Evolutionary conservation across 2,113 vertebrate genomes (phyloP).

Genomic region (Tinamus guttatus): DNA sequence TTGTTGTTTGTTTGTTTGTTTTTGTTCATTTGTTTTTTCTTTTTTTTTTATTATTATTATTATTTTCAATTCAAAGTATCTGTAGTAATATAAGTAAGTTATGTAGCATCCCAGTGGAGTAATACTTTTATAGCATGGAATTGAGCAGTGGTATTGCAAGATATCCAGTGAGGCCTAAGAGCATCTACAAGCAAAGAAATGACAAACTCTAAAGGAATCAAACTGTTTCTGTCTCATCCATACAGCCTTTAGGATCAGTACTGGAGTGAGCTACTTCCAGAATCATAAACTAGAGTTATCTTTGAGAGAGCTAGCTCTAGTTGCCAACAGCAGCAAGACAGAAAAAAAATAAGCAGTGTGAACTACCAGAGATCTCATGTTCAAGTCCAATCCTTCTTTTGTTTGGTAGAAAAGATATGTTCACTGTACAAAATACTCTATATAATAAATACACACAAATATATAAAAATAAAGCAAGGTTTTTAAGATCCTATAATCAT

Average conservation of each 20-base stretch:
- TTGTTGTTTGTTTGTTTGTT: not conserved
- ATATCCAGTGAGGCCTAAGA: not conserved
- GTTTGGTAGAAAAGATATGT: not conserved
- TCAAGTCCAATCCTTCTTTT: not conserved
- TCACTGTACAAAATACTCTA: not conserved
- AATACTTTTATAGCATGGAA: not conserved
- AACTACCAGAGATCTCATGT: not conserved
- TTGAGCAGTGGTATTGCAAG: accelerated
- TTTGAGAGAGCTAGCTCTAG: not conserved
- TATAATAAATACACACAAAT: not conserved
- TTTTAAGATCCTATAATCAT: not conserved
- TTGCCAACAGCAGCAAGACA: not conserved
- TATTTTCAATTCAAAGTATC: not conserved
- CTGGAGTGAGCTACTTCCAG: not conserved
- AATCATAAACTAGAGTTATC: not conserved
- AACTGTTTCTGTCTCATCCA: not conserved
- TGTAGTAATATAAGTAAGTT: not conserved
- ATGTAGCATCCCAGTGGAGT: not conserved
- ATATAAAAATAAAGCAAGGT: not conserved
- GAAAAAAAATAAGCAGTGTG: not conserved
- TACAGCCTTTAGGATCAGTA: not conserved
- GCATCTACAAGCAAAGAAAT: not conserved
- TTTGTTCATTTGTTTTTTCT: not conserved
- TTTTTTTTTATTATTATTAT: not conserved
- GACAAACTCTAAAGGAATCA: not conserved